Base-by-base conservation (phyloP, 2,113 vertebrate genomes). In the Myxocyprinus asiaticus region DNA sequence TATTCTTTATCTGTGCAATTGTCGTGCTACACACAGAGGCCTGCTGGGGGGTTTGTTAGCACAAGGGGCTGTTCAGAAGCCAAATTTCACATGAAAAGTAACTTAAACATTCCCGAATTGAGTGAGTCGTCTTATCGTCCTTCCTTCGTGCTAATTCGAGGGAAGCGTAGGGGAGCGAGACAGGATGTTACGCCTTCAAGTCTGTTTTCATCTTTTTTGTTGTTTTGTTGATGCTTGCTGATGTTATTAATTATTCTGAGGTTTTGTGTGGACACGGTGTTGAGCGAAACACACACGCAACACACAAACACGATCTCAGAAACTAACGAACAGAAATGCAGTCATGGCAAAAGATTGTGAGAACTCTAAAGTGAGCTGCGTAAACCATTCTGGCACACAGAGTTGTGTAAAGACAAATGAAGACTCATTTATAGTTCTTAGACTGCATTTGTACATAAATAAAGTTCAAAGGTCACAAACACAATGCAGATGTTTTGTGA, bases 201-300 rank as follows among this genome's bases (percentile, higher is more conserved):
- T 55, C 51, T 9, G 5, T 9, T 7, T 22, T 6, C 7, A 7
- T 56, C 22, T 12, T 55, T 1, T n/a, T 4, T 17, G 69, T 8
- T 47, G 8, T 11, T 33, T 3, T 33, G 22, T 3, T 33, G 22
- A 33, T 33, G 22, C 22, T 33, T 12, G 43, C 59, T 33, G 6
- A 0, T 59, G 70, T 73, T 61, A 47, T 47, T 73, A 10, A 61
- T 73, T 72, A 72, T 59, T 12, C 1, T 4, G n/a, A 72, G 55
- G 42, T 72, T 72, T 72, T 47, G 43, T 59, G 47, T 61, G 55
- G 68, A 58, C 55, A 58, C 47, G 6, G 55, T 1, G 55, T 58
- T 55, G 51, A 55, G 51, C 12, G 51, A 5, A 55, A 10, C 10
- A 5, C 51, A 10, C 11, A 12, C 10, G 70, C 47, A 55, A 59